A percentile compares a stretch with the other conserved stretches of the same genome.
Conservation (phyloP, 1,140 invertebrate genomes). For the Proales similis region DNA sequence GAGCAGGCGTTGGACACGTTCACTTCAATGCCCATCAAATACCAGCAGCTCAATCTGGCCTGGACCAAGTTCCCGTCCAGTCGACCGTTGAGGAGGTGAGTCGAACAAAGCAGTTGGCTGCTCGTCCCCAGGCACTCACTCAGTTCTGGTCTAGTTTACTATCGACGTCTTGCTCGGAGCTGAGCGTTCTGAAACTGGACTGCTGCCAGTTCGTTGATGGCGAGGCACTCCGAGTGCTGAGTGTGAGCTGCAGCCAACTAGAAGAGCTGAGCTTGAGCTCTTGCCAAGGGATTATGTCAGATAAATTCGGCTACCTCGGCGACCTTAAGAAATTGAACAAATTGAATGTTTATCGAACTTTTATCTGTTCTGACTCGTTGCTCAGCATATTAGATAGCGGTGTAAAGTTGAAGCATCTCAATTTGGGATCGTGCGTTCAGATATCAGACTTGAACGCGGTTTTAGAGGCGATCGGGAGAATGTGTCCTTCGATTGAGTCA, state of each 20-base stretch:
- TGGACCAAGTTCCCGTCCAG: conserved; percentile 58
- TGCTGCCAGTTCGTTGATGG: conserved; percentile 68
- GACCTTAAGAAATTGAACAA: conserved; percentile 42
- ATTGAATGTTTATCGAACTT: conserved; percentile 14
- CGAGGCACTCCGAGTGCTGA: conserved; percentile 59
- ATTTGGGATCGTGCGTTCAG: conserved; percentile 46
- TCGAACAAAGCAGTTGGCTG: no score
- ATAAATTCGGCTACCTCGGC: conserved; percentile 56
- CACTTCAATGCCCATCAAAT: conserved; percentile 59
- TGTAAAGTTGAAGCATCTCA: conserved; percentile 45
- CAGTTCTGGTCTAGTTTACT: no score
- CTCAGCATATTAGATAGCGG: conserved; percentile 43
- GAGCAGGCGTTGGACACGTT: conserved; percentile 54
- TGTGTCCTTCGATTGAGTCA: conserved; percentile 43
- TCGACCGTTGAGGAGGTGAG: conserved; percentile 3
- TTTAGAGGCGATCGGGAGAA: conserved; percentile 41
- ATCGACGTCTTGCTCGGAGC: conserved; percentile 58
- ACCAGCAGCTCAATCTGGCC: conserved; percentile 71
- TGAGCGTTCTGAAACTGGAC: conserved; percentile 66
- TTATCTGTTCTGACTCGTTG: background rate
- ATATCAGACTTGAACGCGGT: conserved; percentile 46
- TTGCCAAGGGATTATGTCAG: conserved; percentile 54
- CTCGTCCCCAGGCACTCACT: no score
- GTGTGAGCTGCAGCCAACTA: conserved; percentile 59
- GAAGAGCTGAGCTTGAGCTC: conserved; percentile 64